Conservation (phyloP, 1,140 invertebrate species). For the Pentalonia nigronervosa region DNA sequence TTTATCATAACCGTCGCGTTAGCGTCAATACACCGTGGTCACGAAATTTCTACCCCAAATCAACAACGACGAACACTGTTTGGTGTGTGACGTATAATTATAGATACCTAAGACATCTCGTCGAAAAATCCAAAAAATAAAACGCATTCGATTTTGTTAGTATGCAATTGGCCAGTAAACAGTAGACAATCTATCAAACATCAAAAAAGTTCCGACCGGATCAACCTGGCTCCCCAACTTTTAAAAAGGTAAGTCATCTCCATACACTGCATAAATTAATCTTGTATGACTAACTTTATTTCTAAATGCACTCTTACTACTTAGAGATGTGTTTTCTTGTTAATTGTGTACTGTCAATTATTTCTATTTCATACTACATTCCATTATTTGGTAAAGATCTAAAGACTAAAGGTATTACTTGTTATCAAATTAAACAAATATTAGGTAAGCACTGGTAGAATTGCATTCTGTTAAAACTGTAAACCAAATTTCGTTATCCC, state of each 20-base stretch:
- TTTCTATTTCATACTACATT: not conserved
- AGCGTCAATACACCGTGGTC: not conserved
- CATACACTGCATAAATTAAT: not conserved
- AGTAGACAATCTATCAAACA: not conserved
- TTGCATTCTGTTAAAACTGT: not conserved
- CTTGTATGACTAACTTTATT: not conserved
- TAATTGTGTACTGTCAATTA: not conserved
- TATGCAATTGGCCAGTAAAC: not conserved
- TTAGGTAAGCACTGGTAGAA: not conserved
- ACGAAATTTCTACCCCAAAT: not conserved
- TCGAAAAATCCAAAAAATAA: not conserved
- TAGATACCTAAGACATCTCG: not conserved
- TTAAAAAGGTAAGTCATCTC: slow-evolving; percentile 30
- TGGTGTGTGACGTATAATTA: not conserved
- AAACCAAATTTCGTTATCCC: not conserved
- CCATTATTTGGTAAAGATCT: not conserved
- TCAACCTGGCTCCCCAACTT: slow-evolving; percentile 55
- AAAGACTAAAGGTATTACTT: not conserved
- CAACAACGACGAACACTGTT: not conserved
- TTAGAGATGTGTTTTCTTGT: not conserved
- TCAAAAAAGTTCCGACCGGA: slow-evolving; percentile 14
- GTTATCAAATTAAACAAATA: not conserved
- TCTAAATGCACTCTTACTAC: not conserved
- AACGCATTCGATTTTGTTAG: not conserved
- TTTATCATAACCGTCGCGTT: not conserved